Percentiles rank a stretch among this genome's conserved stretches.
These are phyloP conservation scores for Notoglanidium macrostoma DNA, from an alignment of 2,797 vertebrate species.

Conservation along the genomic window DNA sequence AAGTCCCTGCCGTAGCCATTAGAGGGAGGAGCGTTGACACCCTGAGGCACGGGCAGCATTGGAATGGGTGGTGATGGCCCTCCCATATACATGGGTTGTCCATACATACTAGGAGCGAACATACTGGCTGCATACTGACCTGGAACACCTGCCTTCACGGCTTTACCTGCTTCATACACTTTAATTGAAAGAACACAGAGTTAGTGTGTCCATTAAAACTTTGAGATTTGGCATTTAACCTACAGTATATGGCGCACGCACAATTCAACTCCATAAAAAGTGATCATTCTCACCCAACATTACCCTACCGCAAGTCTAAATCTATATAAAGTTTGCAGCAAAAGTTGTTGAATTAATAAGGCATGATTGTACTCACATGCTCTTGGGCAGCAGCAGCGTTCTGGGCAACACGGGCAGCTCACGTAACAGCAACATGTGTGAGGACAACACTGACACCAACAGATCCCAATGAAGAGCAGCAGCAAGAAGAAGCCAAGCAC, in stretches of 20 bases:
- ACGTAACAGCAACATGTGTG: conserved; percentile 92
- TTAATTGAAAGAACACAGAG: conserved; percentile 11
- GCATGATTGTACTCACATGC: conserved; percentile 77
- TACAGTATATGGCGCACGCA: not conserved
- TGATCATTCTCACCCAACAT: not conserved
- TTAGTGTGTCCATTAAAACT: not conserved
- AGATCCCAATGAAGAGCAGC: conserved; percentile 83
- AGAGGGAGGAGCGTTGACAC: conserved; percentile 57
- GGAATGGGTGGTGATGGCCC: conserved; percentile 63
- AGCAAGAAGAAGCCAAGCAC: conserved; percentile 78
- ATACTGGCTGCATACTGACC: conserved; percentile 77
- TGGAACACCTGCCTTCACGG: conserved; percentile 79
- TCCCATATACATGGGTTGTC: conserved; percentile 71
- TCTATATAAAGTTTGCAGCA: not conserved
- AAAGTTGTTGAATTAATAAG: not conserved
- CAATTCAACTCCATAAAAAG: not conserved
- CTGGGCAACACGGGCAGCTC: conserved; percentile 89
- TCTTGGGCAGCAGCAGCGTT: conserved; percentile 88
- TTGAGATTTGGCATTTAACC: not conserved
- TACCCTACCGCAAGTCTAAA: not conserved
- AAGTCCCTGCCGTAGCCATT: conserved; percentile 79
- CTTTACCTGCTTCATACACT: conserved; percentile 92
- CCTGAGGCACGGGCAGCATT: conserved; percentile 72
- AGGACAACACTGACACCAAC: conserved; percentile 94
- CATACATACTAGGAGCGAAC: conserved; percentile 79